These are phyloP conservation scores for Bombus breviceps DNA, from an alignment of 1,140 invertebrate genomes.

Conservation along the genomic window DNA sequence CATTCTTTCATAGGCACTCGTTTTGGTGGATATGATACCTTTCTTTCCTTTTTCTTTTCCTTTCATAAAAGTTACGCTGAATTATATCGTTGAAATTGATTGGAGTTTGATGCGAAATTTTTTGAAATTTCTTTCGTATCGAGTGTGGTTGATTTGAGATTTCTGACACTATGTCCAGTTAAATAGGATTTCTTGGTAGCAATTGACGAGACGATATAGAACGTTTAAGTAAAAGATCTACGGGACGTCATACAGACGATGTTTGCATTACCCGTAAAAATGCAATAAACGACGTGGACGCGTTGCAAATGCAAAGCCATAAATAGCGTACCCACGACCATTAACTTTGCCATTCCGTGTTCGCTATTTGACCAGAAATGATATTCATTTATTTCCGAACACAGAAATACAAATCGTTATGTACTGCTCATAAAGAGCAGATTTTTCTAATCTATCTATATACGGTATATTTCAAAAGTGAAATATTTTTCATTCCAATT, in stretches of 20 bases:
- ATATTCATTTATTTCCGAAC: conserved; percentile 11
- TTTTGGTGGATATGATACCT: too few species aligned
- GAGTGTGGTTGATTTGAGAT: neutral
- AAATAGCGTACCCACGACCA: neutral
- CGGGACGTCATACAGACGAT: neutral
- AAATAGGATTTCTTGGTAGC: neutral
- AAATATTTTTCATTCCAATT: too few species aligned
- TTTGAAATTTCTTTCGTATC: neutral
- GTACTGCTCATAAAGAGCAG: neutral
- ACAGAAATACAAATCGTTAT: neutral
- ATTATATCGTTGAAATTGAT: neutral
- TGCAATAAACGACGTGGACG: neutral
- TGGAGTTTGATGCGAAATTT: neutral
- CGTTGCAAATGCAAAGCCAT: conserved; percentile 14
- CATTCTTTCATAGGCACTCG: neutral
- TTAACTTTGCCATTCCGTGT: neutral
- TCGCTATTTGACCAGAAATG: neutral
- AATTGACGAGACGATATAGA: neutral
- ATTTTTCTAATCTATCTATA: neutral
- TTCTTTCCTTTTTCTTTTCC: neutral
- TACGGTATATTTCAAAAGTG: too few species aligned
- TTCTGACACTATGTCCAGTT: neutral
- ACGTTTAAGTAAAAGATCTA: neutral
- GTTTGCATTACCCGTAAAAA: neutral
- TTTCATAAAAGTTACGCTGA: neutral